Evolutionary conservation across 2,888 invertebrate genomes (phyloP).

Genomic region (Spodoptera exigua): DNA sequence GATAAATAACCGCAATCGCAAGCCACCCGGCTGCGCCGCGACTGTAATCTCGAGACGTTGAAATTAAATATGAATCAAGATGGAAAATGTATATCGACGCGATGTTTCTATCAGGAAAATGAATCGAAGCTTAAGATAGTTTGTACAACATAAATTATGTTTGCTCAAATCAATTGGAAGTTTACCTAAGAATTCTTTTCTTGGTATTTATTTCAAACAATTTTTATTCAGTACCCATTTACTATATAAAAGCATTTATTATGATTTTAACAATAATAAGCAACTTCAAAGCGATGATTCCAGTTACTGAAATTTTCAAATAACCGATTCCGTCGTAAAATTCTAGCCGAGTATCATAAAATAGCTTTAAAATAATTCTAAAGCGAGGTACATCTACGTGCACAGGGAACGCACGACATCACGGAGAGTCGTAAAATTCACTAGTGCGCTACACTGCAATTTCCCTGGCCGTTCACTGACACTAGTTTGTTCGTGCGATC

Average conservation of each 20-base stretch:
- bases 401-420: conserved; percentile 37
- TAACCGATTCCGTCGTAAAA: conserved; percentile 10
- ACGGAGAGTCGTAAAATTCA: conserved; percentile 50
- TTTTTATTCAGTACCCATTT: too few species aligned
- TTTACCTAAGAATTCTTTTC: not conserved
- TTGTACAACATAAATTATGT: conserved; percentile 41
- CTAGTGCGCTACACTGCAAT: conserved; percentile 37
- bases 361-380: conserved; percentile 43
- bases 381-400: conserved; percentile 44
- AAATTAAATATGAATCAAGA: conserved; percentile 73
- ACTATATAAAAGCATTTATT: not conserved
- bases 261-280: too few species aligned
- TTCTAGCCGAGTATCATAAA: conserved; percentile 19
- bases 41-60: conserved; percentile 68
- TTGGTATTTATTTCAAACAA: not conserved
- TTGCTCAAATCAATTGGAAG: conserved; percentile 1
- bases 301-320: not conserved
- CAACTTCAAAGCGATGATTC: not conserved
- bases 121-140: conserved; percentile 55
- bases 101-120: conserved; percentile 35
- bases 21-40: conserved; percentile 56
- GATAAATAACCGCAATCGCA: conserved; percentile 77
- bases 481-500: conserved; percentile 25
- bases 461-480: conserved; percentile 36
- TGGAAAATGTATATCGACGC: conserved; percentile 62